These are phyloP conservation scores for Leptogaster cylindrica DNA, from an alignment of 2,888 invertebrate genomes.

Conservation along the genomic window DNA sequence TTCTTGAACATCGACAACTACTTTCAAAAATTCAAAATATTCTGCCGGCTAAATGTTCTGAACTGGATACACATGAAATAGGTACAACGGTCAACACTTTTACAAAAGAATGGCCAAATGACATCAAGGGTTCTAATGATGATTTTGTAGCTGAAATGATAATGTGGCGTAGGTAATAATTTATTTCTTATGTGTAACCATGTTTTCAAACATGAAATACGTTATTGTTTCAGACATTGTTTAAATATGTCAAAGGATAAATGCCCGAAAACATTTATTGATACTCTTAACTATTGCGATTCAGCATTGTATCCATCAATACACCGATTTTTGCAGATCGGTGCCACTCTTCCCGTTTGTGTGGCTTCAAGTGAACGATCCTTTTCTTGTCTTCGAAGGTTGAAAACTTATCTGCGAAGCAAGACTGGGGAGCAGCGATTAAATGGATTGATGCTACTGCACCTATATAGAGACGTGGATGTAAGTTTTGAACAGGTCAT, in stretches of 20 bases:
- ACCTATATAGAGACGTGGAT: too few species aligned
- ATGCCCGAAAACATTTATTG: neutral
- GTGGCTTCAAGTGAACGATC: too few species aligned
- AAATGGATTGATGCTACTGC: too few species aligned
- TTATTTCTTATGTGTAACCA: neutral
- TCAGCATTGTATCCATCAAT: too few species aligned
- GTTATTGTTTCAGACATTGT: constrained; percentile 16
- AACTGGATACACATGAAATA: constrained; percentile 16
- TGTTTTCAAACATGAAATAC: neutral
- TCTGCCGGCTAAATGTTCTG: constrained; percentile 37
- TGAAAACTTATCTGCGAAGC: too few species aligned
- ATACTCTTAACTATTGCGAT: neutral
- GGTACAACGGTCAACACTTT: constrained; percentile 29
- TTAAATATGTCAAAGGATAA: neutral
- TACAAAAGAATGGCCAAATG: constrained; percentile 33
- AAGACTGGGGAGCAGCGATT: too few species aligned
- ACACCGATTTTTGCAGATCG: too few species aligned
- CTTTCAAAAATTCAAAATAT: constrained; percentile 43
- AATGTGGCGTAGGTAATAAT: constrained; percentile 6
- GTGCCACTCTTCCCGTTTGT: too few species aligned
- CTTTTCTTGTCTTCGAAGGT: too few species aligned
- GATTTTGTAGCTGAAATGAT: constrained; percentile 10
- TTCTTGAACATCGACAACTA: constrained; percentile 26
- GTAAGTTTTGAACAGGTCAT: too few species aligned
- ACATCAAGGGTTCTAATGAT: constrained; percentile 8